Evolutionary conservation across 2,113 vertebrate species (phyloP), one percentile per base, ranked within the genome.

Genomic region (Kryptolebias marmoratus): DNA sequence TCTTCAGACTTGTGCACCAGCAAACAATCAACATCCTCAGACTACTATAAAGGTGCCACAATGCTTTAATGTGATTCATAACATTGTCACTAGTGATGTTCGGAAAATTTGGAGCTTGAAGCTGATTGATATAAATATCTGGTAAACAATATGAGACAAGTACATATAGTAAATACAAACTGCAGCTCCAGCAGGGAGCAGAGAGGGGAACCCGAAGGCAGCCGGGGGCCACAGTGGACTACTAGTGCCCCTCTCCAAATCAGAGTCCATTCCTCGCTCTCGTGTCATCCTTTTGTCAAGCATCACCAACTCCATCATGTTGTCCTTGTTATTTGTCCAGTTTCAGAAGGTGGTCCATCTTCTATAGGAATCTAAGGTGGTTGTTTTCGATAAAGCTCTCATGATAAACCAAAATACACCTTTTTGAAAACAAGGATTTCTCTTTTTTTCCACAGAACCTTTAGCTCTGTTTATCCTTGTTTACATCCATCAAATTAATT

Each of bases 41-140:
- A 88, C 83, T 66, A 84, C 80, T 69, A 77, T 79, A 81, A 92
- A 91, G 77, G 85, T 90, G 89, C 79, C 89, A 89, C 84, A 82
- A 90, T 82, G 87, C 86, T 90, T 88, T 85, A 86, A 89, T 85
- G 89, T 88, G 89, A 90, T 86, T 86, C 75, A 83, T 85, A 85
- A 89, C 86, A 86, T 81, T 79, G 70, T 81, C 88, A 87, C 84
- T 72, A 81, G 89, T 84, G 83, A 85, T 84, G 80, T 80, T 89
- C 68, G 63, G 71, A 77, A 86, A 87, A 86, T 70, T 82, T 79
- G 61, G 69, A 67, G 81, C 88, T 87, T 81, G 68, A 86, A 90
- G 89, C 89, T 71, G 81, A 82, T 82, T 77, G 80, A 87, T 91
- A 90, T 89, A 90, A 91, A 91, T 86, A 90, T 87, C 86, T 80